phyloP scores from a whole-genome alignment of 2,888 invertebrate species.

The Chesias legatella region DNA sequence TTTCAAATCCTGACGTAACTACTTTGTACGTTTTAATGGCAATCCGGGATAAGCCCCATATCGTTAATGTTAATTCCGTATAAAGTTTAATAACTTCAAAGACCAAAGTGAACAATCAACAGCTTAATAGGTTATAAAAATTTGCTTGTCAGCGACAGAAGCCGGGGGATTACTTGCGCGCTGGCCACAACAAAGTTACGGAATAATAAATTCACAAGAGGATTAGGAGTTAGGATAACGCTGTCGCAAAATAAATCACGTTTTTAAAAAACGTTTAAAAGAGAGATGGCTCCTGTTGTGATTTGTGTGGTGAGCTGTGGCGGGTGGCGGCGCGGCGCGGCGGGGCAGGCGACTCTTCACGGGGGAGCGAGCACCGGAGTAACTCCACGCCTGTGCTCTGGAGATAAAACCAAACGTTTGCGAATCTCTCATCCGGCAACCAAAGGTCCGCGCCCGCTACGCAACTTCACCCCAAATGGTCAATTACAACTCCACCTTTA shows the following conservation, averaged over 20 bases:
- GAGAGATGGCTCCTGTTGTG: constrained; percentile 49
- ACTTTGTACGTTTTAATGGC: constrained; percentile 11
- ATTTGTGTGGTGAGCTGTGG: constrained; percentile 54
- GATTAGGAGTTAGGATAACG: constrained; percentile 67
- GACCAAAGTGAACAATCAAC: constrained; percentile 23
- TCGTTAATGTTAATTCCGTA: constrained; percentile 22
- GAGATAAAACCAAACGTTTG: constrained; percentile 47
- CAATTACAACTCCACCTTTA: constrained; percentile 28
- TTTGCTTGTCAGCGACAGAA: constrained; percentile 30
- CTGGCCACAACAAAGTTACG: constrained; percentile 60
- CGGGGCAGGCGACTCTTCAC: constrained; percentile 23
- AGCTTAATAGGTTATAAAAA: constrained; percentile 22
- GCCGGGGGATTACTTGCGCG: constrained; percentile 57
- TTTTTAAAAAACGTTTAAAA: constrained; percentile 60
- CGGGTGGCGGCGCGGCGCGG: constrained; percentile 27
- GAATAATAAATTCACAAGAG: constrained; percentile 62
- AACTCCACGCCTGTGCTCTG: constrained; percentile 38
- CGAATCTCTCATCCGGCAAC: constrained; percentile 12
- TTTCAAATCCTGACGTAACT: constrained; percentile 13
- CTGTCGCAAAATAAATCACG: constrained; percentile 63
- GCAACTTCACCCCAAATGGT: constrained; percentile 17
- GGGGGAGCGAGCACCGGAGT: constrained; percentile 24
- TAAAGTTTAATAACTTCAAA: constrained; percentile 24
- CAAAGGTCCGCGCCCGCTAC: constrained; percentile 1
- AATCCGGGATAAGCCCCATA: constrained; percentile 20